These are phyloP conservation scores for Paralvinella palmiformis DNA, from an alignment of 1,140 invertebrate species.

Conservation along the genomic window DNA sequence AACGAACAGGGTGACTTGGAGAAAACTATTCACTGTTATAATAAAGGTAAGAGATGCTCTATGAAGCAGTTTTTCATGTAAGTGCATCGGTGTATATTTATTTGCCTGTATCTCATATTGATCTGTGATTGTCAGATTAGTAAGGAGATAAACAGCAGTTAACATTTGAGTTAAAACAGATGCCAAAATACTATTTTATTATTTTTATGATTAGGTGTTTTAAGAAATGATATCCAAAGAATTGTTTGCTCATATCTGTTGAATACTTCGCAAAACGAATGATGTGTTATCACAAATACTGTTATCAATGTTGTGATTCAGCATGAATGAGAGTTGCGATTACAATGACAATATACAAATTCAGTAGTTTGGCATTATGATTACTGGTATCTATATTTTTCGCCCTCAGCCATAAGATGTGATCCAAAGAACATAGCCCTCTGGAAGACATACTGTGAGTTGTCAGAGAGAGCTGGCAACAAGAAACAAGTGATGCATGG, in stretches of 20 bases:
- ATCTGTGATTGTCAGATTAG: background rate
- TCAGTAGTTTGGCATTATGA: too few species aligned
- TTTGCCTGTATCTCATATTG: background rate
- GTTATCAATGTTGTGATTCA: background rate
- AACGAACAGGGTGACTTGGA: slow-evolving; percentile 66
- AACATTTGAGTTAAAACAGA: slow-evolving; percentile 21
- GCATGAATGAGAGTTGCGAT: background rate
- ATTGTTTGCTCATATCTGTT: background rate
- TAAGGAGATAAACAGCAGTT: background rate
- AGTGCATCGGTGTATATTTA: background rate
- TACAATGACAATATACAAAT: too few species aligned
- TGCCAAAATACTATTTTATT: too few species aligned
- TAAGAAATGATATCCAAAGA: background rate
- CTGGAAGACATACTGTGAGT: slow-evolving; percentile 66
- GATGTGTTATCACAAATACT: background rate
- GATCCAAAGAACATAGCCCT: slow-evolving; percentile 60
- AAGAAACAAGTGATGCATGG: slow-evolving; percentile 64
- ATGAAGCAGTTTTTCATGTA: background rate
- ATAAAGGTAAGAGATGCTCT: slow-evolving; percentile 50
- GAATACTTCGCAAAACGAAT: background rate
- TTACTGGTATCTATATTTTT: too few species aligned
- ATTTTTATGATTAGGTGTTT: too few species aligned
- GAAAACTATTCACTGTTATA: slow-evolving; percentile 77
- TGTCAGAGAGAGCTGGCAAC: slow-evolving; percentile 66
- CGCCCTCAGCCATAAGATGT: slow-evolving; percentile 40